Evolutionary conservation across 1,140 invertebrate species (phyloP), one percentile per base, ranked within the genome.

Genomic region (Daktulosphaira vitifoliae): DNA sequence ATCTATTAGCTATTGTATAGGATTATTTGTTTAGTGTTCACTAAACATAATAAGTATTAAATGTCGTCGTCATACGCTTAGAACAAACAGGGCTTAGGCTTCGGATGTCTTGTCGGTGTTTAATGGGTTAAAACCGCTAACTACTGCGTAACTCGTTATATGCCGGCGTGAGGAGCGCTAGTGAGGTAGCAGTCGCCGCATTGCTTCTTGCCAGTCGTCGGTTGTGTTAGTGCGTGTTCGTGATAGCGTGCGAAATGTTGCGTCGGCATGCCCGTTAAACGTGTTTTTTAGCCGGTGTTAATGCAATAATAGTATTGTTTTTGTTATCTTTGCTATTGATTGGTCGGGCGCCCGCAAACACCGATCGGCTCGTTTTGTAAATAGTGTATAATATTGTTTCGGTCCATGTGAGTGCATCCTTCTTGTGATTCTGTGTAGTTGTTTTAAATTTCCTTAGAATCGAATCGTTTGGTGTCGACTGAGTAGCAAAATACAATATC

Each of bases 211-310:
- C 13, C 42, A 26, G 52, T 15, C 23, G 29, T 2, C 50, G 18
- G 16, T n/a, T n/a, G n/a, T 16, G 29, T 22, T 37, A 56, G 56
- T 62, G 56, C 46, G 56, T 62, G 56, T 62, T 25, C 56, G 56
- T 62, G 56, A 46, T 29, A 38, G 56, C 23, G 42, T 48, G 56
- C 56, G 42, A 48, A 20, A 22, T 62, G 56, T 62, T 62, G 42
- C 11, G 1, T 20, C 42, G 42, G 42, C 18, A 20, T 29, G 56
- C 26, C 2, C 56, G 56, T 48, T 48, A 33, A 48, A 8, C 13
- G 42, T 33, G 25, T 33, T 13, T n/a, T 29, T 46, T 22, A 1
- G 16, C 18, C 29, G 5, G 29, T 33, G 29, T 33, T 33, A 33
- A 6, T 33, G 42, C 42, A 62, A 8, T 62, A 25, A n/a, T 54